phyloP scores from a whole-genome alignment of 2,113 vertebrate genomes.

The Bos javanicus region DNA sequence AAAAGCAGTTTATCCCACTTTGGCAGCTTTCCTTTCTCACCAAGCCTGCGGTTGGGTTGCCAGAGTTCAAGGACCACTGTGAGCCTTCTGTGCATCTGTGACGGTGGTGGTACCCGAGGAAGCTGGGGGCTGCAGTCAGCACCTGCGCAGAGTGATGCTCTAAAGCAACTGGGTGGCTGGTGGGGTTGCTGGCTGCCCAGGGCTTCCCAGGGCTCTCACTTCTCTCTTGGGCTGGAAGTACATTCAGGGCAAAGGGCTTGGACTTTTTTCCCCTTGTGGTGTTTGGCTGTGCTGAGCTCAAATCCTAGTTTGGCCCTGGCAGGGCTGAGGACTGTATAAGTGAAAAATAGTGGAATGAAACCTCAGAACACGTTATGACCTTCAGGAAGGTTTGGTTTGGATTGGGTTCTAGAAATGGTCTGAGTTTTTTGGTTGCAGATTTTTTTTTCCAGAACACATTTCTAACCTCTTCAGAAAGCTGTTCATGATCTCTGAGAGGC shows the following conservation, averaged over 20 bases:
- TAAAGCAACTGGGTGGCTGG: background rate
- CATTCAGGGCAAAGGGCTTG: slow-evolving; percentile 59
- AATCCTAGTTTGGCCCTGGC: slow-evolving; percentile 55
- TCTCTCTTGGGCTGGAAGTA: slow-evolving; percentile 39
- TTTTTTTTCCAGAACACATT: slow-evolving; percentile 49
- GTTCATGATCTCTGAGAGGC: background rate
- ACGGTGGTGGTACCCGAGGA: background rate
- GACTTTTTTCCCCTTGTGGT: slow-evolving; percentile 39
- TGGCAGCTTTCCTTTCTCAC: slow-evolving; percentile 20
- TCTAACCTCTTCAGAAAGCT: slow-evolving; percentile 43
- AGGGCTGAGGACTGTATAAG: slow-evolving; percentile 63
- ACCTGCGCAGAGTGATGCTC: background rate
- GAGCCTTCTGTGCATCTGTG: background rate
- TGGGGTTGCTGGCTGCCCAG: background rate
- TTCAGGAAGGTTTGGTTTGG: slow-evolving; percentile 76
- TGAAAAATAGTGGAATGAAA: slow-evolving; percentile 75
- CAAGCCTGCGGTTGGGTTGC: background rate
- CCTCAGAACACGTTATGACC: slow-evolving; percentile 75
- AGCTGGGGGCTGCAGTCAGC: background rate
- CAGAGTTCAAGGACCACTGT: background rate
- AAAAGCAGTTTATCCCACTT: background rate
- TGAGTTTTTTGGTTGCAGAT: slow-evolving; percentile 49
- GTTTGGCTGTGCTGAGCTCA: slow-evolving; percentile 58
- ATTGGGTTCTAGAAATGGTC: slow-evolving; percentile 63
- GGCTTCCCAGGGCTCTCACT: slow-evolving; percentile 35